Base-by-base conservation (phyloP, 1,140 invertebrate species). In the Augochlora pura region DNA sequence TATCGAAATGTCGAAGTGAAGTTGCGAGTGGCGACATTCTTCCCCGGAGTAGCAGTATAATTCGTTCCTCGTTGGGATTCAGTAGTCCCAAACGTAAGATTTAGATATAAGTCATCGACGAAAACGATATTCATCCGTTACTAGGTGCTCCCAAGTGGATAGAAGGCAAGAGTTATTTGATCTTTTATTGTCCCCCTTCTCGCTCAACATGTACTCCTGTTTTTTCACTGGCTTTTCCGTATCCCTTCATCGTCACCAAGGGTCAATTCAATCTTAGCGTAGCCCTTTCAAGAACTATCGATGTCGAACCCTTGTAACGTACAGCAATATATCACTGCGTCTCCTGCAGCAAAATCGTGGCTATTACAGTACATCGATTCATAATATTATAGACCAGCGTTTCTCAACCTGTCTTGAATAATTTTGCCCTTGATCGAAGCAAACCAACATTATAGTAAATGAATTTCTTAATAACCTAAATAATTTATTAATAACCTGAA, bases 261-360 rank as follows among this genome's bases (percentile, higher is more conserved):
- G 85, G 82, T 81, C 88, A 76, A 89, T 89, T 90, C 87, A 89
- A 89, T 89, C 87, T 90, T 88, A 84, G 79, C 77, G 66, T 52
- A n/a, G 16, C 67, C n/a, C 63, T n/a, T 72, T 72, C 49, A 12
- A 27, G 14, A 38, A 32, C 25, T 46, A 65, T 78, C 60, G 60
- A 72, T 65, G 52, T 46, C 27, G 21, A 21, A 9, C 16, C 25
- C 7, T 66, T n/a, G 7, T 14, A 18, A 77, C 16, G 3, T 2
- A 23, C 3, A 3, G 10, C 25, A 49, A 63, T 77, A 52, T 52
- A 71, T 27, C 49, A 16, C 4, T 52, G 18, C 66, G 18, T 23
- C 25, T 14, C 16, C 21, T 54, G 49, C 7, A 54, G 21, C 21
- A 57, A n/a, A 9, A 21, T n/a, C 2, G 54, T 46, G 49, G 9